Evolutionary conservation across 2,113 vertebrate genomes (phyloP).

Genomic region (Struthidea cinerea): DNA sequence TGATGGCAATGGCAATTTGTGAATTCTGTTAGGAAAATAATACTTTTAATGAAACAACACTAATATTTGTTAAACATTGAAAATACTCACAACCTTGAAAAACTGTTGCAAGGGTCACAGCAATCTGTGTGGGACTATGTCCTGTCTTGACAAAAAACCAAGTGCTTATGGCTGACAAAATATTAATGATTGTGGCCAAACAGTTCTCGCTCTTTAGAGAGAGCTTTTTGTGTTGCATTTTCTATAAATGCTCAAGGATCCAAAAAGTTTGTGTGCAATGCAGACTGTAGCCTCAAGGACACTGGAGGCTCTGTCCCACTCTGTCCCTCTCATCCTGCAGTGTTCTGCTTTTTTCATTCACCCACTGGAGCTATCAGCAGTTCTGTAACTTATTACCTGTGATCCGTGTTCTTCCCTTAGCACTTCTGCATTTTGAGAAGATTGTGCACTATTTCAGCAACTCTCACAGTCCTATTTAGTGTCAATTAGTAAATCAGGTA

Average conservation of each 20-base stretch:
- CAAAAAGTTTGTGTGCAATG: not conserved
- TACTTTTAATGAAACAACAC: not conserved
- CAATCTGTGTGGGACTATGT: not conserved
- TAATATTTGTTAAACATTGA: not conserved
- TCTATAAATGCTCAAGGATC: not conserved
- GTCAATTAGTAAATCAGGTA: not conserved
- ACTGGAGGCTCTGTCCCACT: not conserved
- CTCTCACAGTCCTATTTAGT: not conserved
- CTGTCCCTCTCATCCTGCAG: not conserved
- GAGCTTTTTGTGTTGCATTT: not conserved
- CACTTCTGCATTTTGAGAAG: not conserved
- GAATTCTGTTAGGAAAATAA: not conserved
- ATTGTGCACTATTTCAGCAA: not conserved
- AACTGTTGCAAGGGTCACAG: not conserved
- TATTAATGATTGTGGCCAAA: not conserved
- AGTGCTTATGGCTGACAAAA: not conserved
- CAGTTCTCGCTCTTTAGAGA: not conserved
- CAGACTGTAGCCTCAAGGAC: not conserved
- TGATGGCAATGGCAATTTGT: not conserved
- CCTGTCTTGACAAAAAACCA: not conserved
- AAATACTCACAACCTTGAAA: not conserved
- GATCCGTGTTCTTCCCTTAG: not conserved
- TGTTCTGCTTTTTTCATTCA: not conserved
- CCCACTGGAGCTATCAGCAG: not conserved
- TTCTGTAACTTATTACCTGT: not conserved